Base-by-base conservation (phyloP, 2,113 vertebrate species). In the Lasiurus cinereus region DNA sequence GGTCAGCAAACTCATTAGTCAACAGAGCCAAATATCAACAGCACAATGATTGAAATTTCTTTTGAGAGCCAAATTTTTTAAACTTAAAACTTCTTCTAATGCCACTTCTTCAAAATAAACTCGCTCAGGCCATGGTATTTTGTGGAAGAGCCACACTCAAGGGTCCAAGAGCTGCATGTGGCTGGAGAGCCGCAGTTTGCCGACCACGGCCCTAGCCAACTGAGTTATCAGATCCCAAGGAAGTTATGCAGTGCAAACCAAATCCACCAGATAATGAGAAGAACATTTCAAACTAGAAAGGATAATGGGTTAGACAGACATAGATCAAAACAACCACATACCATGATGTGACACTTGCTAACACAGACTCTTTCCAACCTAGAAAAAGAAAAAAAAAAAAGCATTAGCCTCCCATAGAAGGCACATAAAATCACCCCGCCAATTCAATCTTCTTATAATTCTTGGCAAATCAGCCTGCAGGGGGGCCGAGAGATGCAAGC, bases 281-380 rank as follows among this genome's bases (percentile, higher is more conserved):
- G 46, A 43, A 54, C 62, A 88, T 76, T 92, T 93, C 62, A 94
- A 93, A 92, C 62, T 78, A 79, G 64, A 92, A 93, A 93, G 27
- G 18, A 70, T 62, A 90, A 77, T 14, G 21, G 33, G 70, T 69
- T 39, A 84, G 66, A 85, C 8, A 22, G 79, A 94, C 92, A 88
- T 2, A 95, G 83, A 96, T 39, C 79, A 79, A 93, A 77, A 80
- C 10, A 73, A 83, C 50, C 43, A 90, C 97, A 74, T 90, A 97
- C 95, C 92, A 90, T 88, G 88, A 48, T 0, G 1, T 22, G 73
- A 66, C 31, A 22, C 73, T 82, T 92, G 84, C 67, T 90, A 77
- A 83, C 82, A 80, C 0, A 56, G 52, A 18, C 67, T 90, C 91
- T 95, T 83, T 80, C 77, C 92, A 85, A 83, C 90, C 92, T 95